These are phyloP conservation scores for Sceloporus undulatus DNA, from an alignment of 2,113 vertebrate species.

Conservation along the genomic window DNA sequence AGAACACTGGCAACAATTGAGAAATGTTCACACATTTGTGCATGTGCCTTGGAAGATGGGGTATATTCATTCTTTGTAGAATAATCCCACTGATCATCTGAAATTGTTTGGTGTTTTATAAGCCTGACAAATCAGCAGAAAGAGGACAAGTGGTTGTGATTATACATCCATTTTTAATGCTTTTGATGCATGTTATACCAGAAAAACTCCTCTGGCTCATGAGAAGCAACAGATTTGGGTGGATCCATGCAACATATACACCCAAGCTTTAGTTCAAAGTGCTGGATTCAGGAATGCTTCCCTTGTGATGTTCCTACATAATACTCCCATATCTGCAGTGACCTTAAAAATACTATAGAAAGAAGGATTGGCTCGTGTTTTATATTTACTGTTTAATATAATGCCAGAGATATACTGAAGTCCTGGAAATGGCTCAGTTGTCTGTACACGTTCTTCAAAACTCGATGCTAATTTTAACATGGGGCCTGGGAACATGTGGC, in stretches of 20 bases:
- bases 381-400: background rate
- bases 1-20: background rate
- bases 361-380: background rate
- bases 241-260: background rate
- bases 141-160: background rate
- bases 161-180: background rate
- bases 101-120: background rate
- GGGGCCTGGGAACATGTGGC: background rate
- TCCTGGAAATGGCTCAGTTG: background rate
- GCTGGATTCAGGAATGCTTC: background rate
- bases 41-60: background rate
- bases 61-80: background rate
- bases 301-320: constrained; percentile 6
- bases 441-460: background rate
- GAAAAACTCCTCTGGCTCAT: constrained; percentile 33
- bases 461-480: background rate
- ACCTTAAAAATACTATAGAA: background rate
- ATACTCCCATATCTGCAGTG: constrained; percentile 1
- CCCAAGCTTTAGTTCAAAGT: background rate
- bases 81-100: background rate
- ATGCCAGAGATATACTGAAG: background rate
- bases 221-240: background rate
- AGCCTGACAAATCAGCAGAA: background rate
- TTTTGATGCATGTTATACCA: background rate
- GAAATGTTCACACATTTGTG: no score